Evolutionary conservation across 2,888 invertebrate genomes (phyloP).

Genomic region (Nomada fucata): DNA sequence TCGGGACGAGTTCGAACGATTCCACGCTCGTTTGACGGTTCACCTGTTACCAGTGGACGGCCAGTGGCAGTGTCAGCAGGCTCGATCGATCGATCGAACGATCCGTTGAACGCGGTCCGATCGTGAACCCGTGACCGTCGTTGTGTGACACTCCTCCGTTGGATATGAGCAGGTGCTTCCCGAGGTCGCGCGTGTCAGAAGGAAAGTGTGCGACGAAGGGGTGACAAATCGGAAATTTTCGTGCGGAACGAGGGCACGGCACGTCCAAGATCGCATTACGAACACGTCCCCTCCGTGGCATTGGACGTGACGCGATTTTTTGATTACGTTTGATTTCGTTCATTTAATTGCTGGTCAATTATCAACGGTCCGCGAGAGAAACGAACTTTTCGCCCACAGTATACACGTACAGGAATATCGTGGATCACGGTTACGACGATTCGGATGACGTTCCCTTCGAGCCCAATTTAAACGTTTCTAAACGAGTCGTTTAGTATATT

Average conservation of each 20-base stretch:
- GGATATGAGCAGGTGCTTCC: constrained; percentile 8
- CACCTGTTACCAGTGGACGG: constrained; percentile 51
- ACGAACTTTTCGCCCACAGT: neutral
- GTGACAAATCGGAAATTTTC: neutral
- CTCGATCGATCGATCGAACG: constrained; percentile 36
- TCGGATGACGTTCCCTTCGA: neutral
- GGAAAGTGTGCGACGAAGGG: neutral
- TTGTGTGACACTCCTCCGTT: neutral
- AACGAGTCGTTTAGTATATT: neutral
- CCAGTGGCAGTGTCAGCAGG: neutral
- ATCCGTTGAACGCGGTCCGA: constrained; percentile 22
- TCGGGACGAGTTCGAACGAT: neutral
- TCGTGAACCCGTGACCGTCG: constrained; percentile 25
- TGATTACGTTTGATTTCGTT: neutral
- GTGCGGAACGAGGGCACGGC: neutral
- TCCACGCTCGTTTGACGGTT: constrained; percentile 38
- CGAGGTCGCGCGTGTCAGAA: neutral
- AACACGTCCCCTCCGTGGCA: neutral
- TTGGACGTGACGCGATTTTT: neutral
- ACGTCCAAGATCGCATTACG: neutral
- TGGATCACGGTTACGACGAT: neutral
- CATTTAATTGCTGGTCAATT: neutral
- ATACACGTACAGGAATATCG: neutral
- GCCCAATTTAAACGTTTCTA: neutral
- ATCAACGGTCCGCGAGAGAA: neutral